Evolutionary conservation across 92 coral and sea anemone species (phyloP).

Genomic region (Siderastrea radians): DNA sequence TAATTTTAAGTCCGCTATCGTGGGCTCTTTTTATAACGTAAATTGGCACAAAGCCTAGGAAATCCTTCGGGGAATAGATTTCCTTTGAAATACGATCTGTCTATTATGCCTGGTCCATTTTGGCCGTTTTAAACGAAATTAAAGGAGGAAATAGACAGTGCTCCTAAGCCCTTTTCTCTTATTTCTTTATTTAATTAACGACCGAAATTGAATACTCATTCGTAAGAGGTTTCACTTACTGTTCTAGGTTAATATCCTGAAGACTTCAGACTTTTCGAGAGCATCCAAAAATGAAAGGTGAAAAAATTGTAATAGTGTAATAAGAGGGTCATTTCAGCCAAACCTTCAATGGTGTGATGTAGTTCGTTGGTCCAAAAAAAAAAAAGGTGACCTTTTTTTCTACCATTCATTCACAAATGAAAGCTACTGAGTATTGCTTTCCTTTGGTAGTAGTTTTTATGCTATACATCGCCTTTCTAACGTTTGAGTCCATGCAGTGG

Average conservation of each 20-base stretch:
- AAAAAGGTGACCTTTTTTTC: too few relatives aligned
- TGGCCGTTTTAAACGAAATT: not conserved
- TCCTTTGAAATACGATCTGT: slow-evolving; percentile 19
- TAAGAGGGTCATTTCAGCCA: too few relatives aligned
- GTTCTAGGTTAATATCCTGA: not conserved
- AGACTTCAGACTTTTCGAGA: not conserved
- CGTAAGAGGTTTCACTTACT: not conserved
- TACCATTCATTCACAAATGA: too few relatives aligned
- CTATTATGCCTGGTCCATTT: slow-evolving; percentile 2
- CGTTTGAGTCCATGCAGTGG: too few relatives aligned
- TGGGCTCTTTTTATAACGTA: not conserved
- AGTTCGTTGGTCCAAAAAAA: too few relatives aligned
- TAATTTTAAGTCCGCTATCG: not conserved
- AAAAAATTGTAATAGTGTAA: too few relatives aligned
- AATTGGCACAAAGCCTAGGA: slow-evolving; percentile 18
- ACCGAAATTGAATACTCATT: not conserved
- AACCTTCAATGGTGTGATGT: too few relatives aligned
- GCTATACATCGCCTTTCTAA: too few relatives aligned
- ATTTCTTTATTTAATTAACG: slow-evolving; percentile 13
- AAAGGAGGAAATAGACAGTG: not conserved
- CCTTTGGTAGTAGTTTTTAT: too few relatives aligned
- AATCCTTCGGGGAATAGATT: slow-evolving; percentile 27
- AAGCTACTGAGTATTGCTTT: too few relatives aligned
- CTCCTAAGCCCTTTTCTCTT: not conserved
- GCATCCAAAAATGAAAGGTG: not conserved